These are phyloP conservation scores for Thalassaphorura encarpata DNA, from an alignment of 1,140 invertebrate genomes.

Conservation along the genomic window DNA sequence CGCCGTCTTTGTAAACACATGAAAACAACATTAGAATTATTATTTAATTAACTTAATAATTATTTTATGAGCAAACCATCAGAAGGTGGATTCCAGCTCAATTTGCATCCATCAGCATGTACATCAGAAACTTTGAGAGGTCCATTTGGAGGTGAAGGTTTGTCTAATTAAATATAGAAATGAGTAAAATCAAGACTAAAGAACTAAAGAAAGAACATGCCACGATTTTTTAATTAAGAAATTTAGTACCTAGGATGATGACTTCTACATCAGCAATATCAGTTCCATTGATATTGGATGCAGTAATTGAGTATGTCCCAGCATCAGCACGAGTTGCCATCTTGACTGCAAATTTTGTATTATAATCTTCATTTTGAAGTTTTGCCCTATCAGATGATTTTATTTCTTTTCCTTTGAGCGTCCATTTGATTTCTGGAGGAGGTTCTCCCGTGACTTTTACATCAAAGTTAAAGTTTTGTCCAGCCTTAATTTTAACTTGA, in stretches of 20 bases:
- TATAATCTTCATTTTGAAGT: conserved; percentile 74
- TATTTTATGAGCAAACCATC: neutral
- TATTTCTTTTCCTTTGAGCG: conserved; percentile 59
- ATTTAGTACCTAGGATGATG: too few species aligned
- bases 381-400: conserved; percentile 58
- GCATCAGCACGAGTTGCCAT: conserved; percentile 78
- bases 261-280: conserved; percentile 87
- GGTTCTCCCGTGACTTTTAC: conserved; percentile 79
- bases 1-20: too few species aligned
- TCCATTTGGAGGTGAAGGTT: conserved; percentile 78
- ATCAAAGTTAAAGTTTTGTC: conserved; percentile 70
- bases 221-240: too few species aligned
- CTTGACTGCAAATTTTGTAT: conserved; percentile 75
- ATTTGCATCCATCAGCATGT: conserved; percentile 69
- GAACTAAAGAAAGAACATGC: too few species aligned
- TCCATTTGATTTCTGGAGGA: conserved; percentile 80
- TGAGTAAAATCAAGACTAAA: too few species aligned
- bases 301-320: conserved; percentile 80
- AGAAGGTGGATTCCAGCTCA: conserved; percentile 79
- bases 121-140: conserved; percentile 79
- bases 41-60: neutral
- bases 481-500: conserved; percentile 75
- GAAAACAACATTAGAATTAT: too few species aligned
- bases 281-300: conserved; percentile 86
- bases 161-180: too few species aligned